phyloP scores from a whole-genome alignment of 2,797 vertebrate species.

The Cyprinella venusta region DNA sequence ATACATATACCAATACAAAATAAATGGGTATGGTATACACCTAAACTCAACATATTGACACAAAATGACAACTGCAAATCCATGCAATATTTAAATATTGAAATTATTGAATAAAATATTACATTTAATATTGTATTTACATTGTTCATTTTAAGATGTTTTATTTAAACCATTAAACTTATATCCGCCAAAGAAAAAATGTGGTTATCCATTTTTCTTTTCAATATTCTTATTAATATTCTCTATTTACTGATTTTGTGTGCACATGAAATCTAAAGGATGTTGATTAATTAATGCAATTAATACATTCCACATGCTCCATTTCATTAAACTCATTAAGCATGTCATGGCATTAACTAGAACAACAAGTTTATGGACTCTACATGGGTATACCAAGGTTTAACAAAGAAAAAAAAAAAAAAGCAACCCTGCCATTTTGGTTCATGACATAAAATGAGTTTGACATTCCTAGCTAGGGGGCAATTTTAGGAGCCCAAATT shows the following conservation, averaged over 20 bases:
- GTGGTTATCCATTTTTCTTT: neutral
- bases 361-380: neutral
- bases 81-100: neutral
- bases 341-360: neutral
- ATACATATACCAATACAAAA: too few relatives aligned
- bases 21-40: too few relatives aligned
- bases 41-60: too few relatives aligned
- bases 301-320: neutral
- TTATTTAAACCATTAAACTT: neutral
- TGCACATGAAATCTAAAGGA: neutral
- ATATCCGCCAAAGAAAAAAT: neutral
- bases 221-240: neutral
- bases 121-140: neutral
- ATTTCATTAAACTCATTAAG: neutral
- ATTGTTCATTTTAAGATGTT: neutral
- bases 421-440: neutral
- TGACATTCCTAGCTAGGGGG: constrained; percentile 25
- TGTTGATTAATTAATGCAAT: constrained; percentile 3
- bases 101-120: neutral
- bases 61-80: too few relatives aligned
- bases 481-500: constrained; percentile 27
- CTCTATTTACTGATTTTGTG: neutral
- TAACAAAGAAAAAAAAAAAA: neutral
- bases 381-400: neutral
- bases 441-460: constrained; percentile 31